Evolutionary conservation across 92 coral and sea anemone genomes (phyloP).

Genomic region (Porites rus): DNA sequence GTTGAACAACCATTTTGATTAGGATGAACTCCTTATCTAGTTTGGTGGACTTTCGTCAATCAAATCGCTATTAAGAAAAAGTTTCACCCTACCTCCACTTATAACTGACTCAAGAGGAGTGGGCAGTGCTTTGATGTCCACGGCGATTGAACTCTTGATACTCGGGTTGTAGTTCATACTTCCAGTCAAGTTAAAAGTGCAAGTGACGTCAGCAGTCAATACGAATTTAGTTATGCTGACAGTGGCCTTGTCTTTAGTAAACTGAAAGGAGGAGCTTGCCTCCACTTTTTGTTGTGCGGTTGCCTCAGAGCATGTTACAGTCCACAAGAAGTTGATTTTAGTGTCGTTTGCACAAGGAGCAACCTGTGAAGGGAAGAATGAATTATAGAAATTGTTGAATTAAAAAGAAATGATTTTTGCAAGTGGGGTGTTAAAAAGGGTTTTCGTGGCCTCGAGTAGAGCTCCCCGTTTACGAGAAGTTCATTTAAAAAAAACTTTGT

Average conservation of each 20-base stretch:
- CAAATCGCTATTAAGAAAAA: neutral
- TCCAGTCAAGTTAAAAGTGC: conserved; percentile 52
- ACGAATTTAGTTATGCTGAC: conserved; percentile 27
- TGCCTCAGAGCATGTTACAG: conserved; percentile 39
- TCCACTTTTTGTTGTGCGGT: conserved; percentile 26
- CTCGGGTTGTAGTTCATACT: conserved; percentile 39
- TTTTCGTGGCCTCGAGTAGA: no score
- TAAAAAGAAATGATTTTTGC: neutral
- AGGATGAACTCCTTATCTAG: no score
- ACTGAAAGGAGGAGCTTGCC: conserved; percentile 18
- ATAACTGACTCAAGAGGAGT: conserved; percentile 45
- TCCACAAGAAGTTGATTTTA: conserved; percentile 47
- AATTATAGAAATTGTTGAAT: neutral
- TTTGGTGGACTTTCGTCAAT: no score
- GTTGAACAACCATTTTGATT: no score
- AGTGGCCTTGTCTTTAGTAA: conserved; percentile 30
- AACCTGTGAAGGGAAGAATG: conserved; percentile 23
- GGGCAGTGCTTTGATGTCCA: conserved; percentile 25
- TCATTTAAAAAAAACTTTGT: no score
- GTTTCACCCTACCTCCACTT: conserved; percentile 44
- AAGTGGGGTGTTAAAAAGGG: neutral
- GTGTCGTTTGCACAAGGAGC: conserved; percentile 54
- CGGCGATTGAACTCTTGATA: conserved; percentile 24
- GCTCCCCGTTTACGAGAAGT: no score
- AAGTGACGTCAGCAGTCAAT: conserved; percentile 43